Percentiles rank a stretch among this genome's conserved stretches.
phyloP scores from a whole-genome alignment of 2,888 invertebrate species.

The Drosophila anomalata region DNA sequence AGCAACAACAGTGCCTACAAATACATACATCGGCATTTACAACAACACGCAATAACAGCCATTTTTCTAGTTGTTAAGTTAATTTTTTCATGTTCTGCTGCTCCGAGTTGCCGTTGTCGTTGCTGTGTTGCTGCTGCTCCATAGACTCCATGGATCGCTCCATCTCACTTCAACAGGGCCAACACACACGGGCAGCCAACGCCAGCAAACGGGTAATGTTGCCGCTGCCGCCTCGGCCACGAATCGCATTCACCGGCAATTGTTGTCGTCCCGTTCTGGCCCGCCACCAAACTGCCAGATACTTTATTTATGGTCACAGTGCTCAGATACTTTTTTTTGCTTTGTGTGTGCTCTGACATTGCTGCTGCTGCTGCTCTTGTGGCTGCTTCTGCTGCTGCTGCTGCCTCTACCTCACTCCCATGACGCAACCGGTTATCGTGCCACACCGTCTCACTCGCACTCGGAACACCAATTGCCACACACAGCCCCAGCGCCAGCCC shows the following conservation, averaged over 20 bases:
- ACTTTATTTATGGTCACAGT: constrained; percentile 80
- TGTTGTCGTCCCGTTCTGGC: constrained; percentile 44
- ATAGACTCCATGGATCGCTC: constrained; percentile 18
- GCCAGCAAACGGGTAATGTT: constrained; percentile 18
- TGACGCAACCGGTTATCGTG: constrained; percentile 69
- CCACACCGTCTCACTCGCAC: constrained; percentile 33
- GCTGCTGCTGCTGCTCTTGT: constrained; percentile 2
- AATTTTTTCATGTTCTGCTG: constrained; percentile 82
- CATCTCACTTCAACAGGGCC: constrained; percentile 30
- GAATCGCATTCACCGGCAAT: constrained; percentile 47
- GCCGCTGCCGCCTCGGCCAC: constrained; percentile 11
- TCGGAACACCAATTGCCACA: constrained; percentile 52
- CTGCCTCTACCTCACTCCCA: constrained; percentile 12
- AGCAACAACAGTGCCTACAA: constrained; percentile 42
- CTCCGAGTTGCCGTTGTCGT: constrained; percentile 42
- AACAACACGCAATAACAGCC: constrained; percentile 83
- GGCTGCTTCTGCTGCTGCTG: constrained; percentile 2
- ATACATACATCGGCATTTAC: constrained; percentile 75
- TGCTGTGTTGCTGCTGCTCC: constrained; percentile 10
- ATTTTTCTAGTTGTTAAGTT: constrained; percentile 84
- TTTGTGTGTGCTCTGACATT: constrained; percentile 28
- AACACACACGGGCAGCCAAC: constrained; percentile 41
- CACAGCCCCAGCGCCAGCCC: constrained; percentile 71
- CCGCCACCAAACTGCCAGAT: constrained; percentile 63
- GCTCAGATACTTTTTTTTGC: constrained; percentile 68